Conservation (phyloP, 2,888 invertebrate genomes). For the Erebia ligea region DNA sequence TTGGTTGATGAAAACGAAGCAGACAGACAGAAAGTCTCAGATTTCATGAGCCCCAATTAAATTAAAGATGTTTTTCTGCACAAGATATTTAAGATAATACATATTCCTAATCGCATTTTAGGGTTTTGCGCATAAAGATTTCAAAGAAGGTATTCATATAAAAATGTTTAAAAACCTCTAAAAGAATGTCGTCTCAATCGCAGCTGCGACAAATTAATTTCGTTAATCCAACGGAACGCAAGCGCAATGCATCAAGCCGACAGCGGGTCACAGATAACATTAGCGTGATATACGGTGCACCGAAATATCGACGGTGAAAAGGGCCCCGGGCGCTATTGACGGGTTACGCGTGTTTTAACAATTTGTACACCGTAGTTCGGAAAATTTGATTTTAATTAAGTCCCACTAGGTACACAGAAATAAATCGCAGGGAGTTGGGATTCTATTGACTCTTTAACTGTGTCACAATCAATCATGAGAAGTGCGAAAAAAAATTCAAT, state of each 20-base stretch:
- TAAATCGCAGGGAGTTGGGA: no score
- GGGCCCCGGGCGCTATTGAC: conserved; percentile 45
- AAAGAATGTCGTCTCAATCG: conserved; percentile 49
- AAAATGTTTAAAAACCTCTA: conserved; percentile 32
- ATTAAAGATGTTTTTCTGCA: not conserved
- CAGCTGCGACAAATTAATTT: conserved; percentile 77
- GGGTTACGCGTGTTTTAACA: conserved; percentile 40
- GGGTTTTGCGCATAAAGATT: not conserved
- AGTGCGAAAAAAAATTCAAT: no score
- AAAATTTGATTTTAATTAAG: not conserved
- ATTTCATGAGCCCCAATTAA: not conserved
- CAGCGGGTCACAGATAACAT: conserved; percentile 73
- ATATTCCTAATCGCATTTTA: not conserved
- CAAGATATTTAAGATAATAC: not conserved
- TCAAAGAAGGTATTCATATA: conserved; percentile 23
- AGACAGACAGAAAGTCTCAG: no score
- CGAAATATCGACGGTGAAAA: conserved; percentile 63
- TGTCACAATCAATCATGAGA: no score
- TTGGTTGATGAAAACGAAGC: no score
- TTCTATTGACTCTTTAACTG: no score
- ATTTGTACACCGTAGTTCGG: conserved; percentile 13
- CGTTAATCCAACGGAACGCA: conserved; percentile 72
- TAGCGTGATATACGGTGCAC: conserved; percentile 73
- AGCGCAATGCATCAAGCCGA: conserved; percentile 75
- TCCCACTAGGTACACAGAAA: no score